Evolutionary conservation across 2,797 vertebrate genomes (phyloP), one percentile per base, ranked within the genome.

Genomic region (Rousettus madagascariensis): DNA sequence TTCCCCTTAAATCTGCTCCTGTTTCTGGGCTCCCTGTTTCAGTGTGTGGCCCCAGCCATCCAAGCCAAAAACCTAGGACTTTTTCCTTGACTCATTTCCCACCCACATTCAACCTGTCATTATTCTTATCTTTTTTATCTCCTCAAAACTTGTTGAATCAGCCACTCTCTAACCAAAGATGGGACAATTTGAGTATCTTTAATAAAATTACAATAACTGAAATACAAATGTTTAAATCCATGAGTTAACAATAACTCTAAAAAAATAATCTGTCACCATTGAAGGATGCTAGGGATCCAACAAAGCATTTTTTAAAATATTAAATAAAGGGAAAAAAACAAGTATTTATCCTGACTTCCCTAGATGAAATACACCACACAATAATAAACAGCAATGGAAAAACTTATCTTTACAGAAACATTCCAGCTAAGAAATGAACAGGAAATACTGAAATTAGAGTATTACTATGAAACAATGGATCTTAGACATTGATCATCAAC

Each of bases 381-480:
- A 59, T 69, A 91, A 75, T 43, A 69, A 88, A 87, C 0, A 94
- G 36, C 65, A 84, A 63, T 41, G 43, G 8, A 80, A 79, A 85
- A 89, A 13, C 36, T 65, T 86, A 46, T 95, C 51, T 85, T 91
- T 68, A 79, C 4, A 57, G 22, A 69, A 82, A 57, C 59, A 66
- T 53, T 36, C 33, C 36, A 63, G 33, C 36, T 86, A 80, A 74
- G 68, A 91, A 71, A 30, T 90, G 9, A 95, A 84, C 20, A 86
- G 28, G 46, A 96, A 93, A 91, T 53, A 93, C 8, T 55, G 11
- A 43, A 88, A 69, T 93, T 66, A 82, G 61, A 93, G n/a, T 93
- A 75, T 26, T 80, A 85, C 11, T 86, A 82, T 66, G 65, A 92
- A 95, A 74, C 94, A 96, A 79, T 26, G 6, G n/a, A 36, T 91